Conservation (phyloP, 2,113 vertebrate genomes). For the Phaethornis superciliosus region DNA sequence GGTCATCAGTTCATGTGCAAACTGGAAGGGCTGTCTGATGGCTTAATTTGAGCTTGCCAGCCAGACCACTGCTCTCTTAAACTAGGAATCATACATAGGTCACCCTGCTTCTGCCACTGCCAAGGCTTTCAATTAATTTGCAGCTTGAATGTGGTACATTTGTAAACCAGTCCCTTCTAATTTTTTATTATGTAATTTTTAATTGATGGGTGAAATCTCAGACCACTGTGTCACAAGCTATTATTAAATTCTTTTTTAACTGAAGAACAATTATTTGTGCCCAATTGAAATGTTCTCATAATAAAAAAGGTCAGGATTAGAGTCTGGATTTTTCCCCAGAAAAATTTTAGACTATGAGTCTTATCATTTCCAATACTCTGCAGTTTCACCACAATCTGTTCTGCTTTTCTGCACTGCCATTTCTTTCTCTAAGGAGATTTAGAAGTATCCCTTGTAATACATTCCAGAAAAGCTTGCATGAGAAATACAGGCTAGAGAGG, state of each 20-base stretch:
- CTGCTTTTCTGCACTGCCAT: background rate
- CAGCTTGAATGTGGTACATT: accelerated
- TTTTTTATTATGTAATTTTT: background rate
- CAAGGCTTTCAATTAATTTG: background rate
- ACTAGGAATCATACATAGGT: background rate
- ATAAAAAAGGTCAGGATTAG: background rate
- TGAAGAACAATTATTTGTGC: background rate
- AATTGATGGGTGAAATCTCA: background rate
- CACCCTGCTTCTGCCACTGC: background rate
- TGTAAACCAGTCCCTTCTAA: background rate
- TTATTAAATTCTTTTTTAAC: background rate
- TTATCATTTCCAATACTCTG: background rate
- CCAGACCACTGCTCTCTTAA: background rate
- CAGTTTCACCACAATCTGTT: background rate
- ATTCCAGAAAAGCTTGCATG: background rate
- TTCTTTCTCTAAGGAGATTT: background rate
- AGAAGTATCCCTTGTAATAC: background rate
- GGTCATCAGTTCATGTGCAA: background rate
- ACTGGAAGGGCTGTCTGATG: background rate
- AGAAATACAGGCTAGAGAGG: background rate
- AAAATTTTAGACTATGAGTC: background rate
- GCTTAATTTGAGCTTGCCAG: background rate
- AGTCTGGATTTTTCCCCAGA: background rate
- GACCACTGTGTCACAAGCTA: background rate
- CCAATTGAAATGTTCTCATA: background rate